Evolutionary conservation across 2,888 invertebrate genomes (phyloP), one percentile per base, ranked within the genome.

Genomic region (Panopea generosa): DNA sequence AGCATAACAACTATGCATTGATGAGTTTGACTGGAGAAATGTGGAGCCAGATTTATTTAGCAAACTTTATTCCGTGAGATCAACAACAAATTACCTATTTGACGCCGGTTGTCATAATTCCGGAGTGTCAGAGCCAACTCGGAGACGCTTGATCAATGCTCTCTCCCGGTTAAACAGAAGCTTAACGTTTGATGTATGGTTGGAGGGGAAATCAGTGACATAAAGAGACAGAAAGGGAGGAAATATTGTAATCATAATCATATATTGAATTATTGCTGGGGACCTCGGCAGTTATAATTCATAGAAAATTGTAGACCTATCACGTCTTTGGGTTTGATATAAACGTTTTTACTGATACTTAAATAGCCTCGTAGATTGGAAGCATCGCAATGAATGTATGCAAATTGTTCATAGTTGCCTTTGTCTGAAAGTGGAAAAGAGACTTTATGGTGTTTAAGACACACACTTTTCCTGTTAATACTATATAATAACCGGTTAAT

Each of bases 61-160:
- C 55, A 63, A 33, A 20, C 49, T 63, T 61, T 59, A 59, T 69
- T 59, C 43, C 59, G 65, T 33, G 45, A 66, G 76, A 80, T 80
- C 75, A 80, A 69, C 79, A 75, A 66, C 79, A 80, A 80, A 80
- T 80, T 80, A 80, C 75, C 75, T 76, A 76, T 80, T 80, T 77
- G 77, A 77, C 77, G 77, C 78, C 78, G 66, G 45, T 56, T 78
- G 78, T 78, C 78, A 78, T 69, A 63, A 69, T 73, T 72, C 61
- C 68, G 45, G 16, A 24, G 59, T 72, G 77, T 72, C 69, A 72
- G 68, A 77, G 77, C 69, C 77, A 60, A 68, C 52, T 18, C 26
- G 76, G 76, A 80, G 80, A 74, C 80, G 73, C 68, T 67, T 77
- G 80, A 80, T 80, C 70, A 77, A 80, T 80, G 80, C 53, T 62